phyloP scores from a whole-genome alignment of 1,140 invertebrate genomes.

The Manduca sexta region DNA sequence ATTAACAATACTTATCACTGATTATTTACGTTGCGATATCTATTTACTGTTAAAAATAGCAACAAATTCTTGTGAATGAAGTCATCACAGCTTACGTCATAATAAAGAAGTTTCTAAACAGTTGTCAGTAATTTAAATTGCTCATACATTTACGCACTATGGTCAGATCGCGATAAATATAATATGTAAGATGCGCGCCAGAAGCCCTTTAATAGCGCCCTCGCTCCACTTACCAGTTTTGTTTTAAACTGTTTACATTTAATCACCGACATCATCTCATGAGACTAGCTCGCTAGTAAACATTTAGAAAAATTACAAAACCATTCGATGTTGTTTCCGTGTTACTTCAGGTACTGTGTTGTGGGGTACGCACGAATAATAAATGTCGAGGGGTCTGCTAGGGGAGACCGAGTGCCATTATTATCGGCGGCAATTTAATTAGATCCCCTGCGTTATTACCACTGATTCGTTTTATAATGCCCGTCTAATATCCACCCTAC shows the following conservation, averaged over 20 bases:
- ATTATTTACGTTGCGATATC: too few relatives aligned
- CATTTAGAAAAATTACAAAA: conserved; percentile 8
- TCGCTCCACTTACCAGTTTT: conserved; percentile 16
- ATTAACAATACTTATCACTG: too few relatives aligned
- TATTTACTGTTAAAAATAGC: too few relatives aligned
- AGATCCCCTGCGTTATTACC: conserved; percentile 65
- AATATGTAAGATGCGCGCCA: not conserved
- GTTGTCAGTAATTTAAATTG: too few relatives aligned
- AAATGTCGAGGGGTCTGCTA: conserved; percentile 65
- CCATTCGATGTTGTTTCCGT: conserved; percentile 8
- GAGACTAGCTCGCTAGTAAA: not conserved
- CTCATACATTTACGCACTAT: too few relatives aligned
- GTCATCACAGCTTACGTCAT: too few relatives aligned
- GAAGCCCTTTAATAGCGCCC: conserved; percentile 20
- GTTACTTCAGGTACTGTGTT: conserved; percentile 18
- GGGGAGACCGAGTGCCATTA: conserved; percentile 65
- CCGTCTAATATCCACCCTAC: conserved; percentile 49
- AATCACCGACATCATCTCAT: conserved; percentile 7
- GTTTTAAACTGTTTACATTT: conserved; percentile 15
- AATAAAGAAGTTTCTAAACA: too few relatives aligned
- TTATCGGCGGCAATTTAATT: conserved; percentile 72
- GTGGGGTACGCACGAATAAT: conserved; percentile 55
- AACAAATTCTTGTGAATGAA: too few relatives aligned
- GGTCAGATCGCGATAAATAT: too few relatives aligned
- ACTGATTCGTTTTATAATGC: conserved; percentile 69